Evolutionary conservation across 1,140 invertebrate species (phyloP).

Genomic region (Nilaparvata lugens): DNA sequence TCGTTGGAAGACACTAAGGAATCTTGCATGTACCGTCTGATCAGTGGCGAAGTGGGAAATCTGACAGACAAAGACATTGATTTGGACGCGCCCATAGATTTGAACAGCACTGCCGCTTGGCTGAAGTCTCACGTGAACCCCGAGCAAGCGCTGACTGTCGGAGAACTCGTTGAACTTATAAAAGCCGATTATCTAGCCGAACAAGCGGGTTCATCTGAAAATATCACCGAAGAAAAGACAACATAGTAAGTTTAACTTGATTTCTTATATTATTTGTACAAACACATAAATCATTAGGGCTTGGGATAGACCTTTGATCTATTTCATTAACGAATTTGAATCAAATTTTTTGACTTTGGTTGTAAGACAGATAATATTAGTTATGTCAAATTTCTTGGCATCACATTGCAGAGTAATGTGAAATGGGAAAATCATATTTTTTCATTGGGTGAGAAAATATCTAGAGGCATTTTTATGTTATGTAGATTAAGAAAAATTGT

Average conservation of each 20-base stretch:
- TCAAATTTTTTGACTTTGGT: too few relatives aligned
- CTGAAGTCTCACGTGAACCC: slow-evolving; percentile 24
- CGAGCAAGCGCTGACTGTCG: slow-evolving; percentile 31
- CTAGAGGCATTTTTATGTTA: too few relatives aligned
- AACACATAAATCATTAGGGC: too few relatives aligned
- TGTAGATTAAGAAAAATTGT: too few relatives aligned
- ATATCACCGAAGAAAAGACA: slow-evolving; percentile 21
- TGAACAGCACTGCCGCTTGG: slow-evolving; percentile 18
- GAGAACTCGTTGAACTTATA: slow-evolving; percentile 42
- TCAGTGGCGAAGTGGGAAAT: slow-evolving; percentile 13
- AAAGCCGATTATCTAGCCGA: slow-evolving; percentile 41
- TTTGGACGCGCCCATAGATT: slow-evolving; percentile 2
- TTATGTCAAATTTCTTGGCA: too few relatives aligned
- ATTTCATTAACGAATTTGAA: too few relatives aligned
- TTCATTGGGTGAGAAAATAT: too few relatives aligned
- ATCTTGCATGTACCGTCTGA: slow-evolving; percentile 18
- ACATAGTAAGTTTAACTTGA: not conserved
- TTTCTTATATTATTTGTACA: too few relatives aligned
- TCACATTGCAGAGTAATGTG: too few relatives aligned
- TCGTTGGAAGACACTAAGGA: slow-evolving; percentile 19
- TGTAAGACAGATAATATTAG: too few relatives aligned
- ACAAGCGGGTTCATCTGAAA: slow-evolving; percentile 3
- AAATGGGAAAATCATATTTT: too few relatives aligned
- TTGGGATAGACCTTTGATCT: too few relatives aligned
- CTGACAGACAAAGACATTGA: slow-evolving; percentile 16